Conservation (phyloP, 2,888 invertebrate genomes). For the Blera fallax region DNA sequence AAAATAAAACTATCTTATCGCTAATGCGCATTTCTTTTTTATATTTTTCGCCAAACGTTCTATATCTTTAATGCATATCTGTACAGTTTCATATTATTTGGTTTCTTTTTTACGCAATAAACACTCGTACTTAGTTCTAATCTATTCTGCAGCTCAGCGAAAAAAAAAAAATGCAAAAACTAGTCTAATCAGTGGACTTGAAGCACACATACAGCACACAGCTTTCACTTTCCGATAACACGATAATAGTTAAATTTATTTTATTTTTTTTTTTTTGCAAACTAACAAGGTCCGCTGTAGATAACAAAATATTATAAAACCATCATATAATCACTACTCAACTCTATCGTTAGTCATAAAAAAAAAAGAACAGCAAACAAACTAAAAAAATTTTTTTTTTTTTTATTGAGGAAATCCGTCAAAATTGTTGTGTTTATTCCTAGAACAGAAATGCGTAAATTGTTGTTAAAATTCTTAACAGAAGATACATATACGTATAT, state of each 20-base stretch:
- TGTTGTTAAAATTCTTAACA: not conserved
- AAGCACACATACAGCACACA: not conserved
- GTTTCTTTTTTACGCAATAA: not conserved
- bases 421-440: constrained; percentile 3
- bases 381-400: not conserved
- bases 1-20: constrained; percentile 51
- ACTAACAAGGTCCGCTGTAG: not conserved
- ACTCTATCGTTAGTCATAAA: constrained; percentile 35
- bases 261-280: constrained; percentile 4
- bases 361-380: not conserved
- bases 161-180: constrained; percentile 25
- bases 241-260: constrained; percentile 19
- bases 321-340: constrained; percentile 30
- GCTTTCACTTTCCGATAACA: constrained; percentile 54
- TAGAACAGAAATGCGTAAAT: constrained; percentile 27
- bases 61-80: constrained; percentile 27
- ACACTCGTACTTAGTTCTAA: constrained; percentile 23
- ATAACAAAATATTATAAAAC: constrained; percentile 17
- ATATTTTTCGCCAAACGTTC: not conserved
- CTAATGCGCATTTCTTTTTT: not conserved
- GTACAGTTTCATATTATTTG: not conserved
- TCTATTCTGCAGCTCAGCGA: constrained; percentile 7
- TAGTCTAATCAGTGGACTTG: constrained; percentile 21
- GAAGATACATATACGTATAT: not conserved
- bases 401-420: constrained; percentile 31